Evolutionary conservation across 2,888 invertebrate genomes (phyloP), one percentile per base, ranked within the genome.

Genomic region (Meliscaeva auricollis): DNA sequence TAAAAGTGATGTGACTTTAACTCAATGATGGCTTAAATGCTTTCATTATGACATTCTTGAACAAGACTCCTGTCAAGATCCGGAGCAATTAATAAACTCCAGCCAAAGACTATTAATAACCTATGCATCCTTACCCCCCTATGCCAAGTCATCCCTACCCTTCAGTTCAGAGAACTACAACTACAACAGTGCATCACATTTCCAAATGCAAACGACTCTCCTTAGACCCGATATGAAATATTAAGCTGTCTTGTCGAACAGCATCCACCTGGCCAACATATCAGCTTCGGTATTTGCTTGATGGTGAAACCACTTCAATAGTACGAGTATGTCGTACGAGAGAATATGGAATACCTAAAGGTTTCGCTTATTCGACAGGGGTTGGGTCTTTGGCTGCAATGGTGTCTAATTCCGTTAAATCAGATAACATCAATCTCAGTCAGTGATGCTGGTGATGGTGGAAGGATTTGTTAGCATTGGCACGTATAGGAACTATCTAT

Each of bases 371-470:
- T 15, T 11, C 9, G 38, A 20, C 1, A 20, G 22, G 7, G 20
- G 7, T 1, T 9, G 32, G 54, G 17, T n/a, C n/a, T 41, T 15
- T 77, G 50, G 60, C 60, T 72, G 76, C 70, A 80, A 20, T 73
- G 68, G 68, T 66, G 72, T 78, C 82, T 85, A 82, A 87, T 85
- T 76, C 77, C 80, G 56, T 81, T 79, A 85, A 87, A 87, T 87
- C 84, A 77, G 82, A 82, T 82, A 82, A 72, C 87, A 87, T 87
- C 85, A 87, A 87, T 87, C 85, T 87, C 83, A 74, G 85, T 64
- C 64, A 32, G 46, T 62, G 26, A 5, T 41, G 54, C 13, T 20
- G 48, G 11, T 69, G 32, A 7, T 66, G 50, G 50, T 56, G 68
- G 20, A 72, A 50, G 60, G 75, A 75, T 70, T 70, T 74, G 64